Evolutionary conservation across 2,797 vertebrate genomes (phyloP).

Genomic region (Pseudocheirus occidentalis): DNA sequence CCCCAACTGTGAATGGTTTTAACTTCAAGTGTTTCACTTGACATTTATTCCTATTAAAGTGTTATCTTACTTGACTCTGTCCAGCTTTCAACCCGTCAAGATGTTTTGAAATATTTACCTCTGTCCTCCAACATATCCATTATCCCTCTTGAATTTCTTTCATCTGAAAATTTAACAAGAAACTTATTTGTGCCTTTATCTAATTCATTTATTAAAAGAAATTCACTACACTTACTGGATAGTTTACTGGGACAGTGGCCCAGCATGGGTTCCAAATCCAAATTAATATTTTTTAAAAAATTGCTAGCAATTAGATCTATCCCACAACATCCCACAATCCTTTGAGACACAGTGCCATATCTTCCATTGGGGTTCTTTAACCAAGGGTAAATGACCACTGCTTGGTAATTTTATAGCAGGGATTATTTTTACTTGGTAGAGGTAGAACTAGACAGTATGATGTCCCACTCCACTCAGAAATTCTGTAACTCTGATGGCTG

Average conservation of each 20-base stretch:
- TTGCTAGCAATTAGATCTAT: not conserved
- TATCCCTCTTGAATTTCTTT: not conserved
- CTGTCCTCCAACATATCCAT: not conserved
- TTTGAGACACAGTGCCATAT: not conserved
- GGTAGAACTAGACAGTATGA: not conserved
- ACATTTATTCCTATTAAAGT: not conserved
- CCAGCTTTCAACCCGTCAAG: not conserved
- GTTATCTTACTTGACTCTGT: not conserved
- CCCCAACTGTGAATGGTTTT: not conserved
- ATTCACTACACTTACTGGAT: not conserved
- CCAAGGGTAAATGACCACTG: not conserved
- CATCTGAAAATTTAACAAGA: not conserved
- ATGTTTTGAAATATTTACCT: not conserved
- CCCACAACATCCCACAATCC: too few relatives aligned
- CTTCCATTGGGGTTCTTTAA: not conserved
- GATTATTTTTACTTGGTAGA: not conserved
- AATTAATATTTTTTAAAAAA: not conserved
- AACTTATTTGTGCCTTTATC: not conserved
- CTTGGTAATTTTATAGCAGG: not conserved
- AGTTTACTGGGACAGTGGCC: not conserved
- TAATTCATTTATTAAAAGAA: not conserved
- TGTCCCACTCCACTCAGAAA: not conserved
- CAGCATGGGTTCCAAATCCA: not conserved
- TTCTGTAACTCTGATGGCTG: not conserved
- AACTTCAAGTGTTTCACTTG: not conserved